Percentiles rank a stretch among this genome's conserved stretches.
Evolutionary conservation across 1,140 invertebrate genomes (phyloP).

Genomic region (Nasonia giraulti): DNA sequence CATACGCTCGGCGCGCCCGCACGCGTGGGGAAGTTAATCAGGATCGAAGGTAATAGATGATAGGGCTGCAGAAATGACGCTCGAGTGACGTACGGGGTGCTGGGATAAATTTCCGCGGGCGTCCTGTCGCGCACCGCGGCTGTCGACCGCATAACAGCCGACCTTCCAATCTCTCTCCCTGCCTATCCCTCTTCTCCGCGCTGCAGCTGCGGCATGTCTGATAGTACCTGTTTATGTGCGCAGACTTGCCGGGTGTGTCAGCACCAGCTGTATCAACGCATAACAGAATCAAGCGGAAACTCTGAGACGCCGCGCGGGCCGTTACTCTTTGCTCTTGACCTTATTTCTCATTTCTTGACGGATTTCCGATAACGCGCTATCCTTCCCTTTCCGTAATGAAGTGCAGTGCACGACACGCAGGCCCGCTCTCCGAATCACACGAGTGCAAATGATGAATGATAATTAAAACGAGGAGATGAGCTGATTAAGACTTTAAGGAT

Average conservation of each 20-base stretch:
- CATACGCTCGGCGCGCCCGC: neutral
- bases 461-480: neutral
- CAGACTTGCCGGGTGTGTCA: neutral
- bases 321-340: slow-evolving; percentile 17
- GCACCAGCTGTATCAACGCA: neutral
- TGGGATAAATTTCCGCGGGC: slow-evolving; percentile 43
- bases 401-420: neutral
- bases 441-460: neutral
- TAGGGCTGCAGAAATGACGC: slow-evolving; percentile 47
- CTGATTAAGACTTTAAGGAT: slow-evolving; percentile 7
- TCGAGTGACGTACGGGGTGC: slow-evolving; percentile 51
- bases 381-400: neutral
- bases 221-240: neutral
- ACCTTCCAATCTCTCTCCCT: neutral
- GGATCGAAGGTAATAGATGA: slow-evolving; percentile 61
- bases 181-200: neutral
- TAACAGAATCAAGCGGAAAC: slow-evolving; percentile 19
- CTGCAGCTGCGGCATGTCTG: neutral
- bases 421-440: neutral
- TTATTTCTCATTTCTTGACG: slow-evolving; percentile 22
- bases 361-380: neutral
- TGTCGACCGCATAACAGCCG: too few relatives aligned
- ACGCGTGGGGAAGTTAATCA: slow-evolving; percentile 59
- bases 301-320: neutral
- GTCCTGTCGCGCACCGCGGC: neutral